Percentiles rank a stretch among this genome's conserved stretches.
Evolutionary conservation across 2,888 invertebrate genomes (phyloP).

Genomic region (Tricholauxania praeusta): DNA sequence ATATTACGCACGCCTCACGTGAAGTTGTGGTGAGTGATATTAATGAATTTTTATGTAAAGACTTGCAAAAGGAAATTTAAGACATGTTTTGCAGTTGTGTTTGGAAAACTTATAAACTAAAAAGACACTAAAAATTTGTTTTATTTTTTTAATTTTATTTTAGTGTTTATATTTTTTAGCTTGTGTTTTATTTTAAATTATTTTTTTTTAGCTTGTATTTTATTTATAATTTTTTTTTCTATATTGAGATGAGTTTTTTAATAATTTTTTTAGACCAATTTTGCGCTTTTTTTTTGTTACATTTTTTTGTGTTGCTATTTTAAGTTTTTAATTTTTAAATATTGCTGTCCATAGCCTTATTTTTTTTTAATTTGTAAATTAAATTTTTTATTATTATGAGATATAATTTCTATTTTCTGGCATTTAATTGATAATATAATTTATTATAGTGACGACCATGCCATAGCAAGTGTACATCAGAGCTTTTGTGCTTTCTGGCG

Average conservation of each 20-base stretch:
- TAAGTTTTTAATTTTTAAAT: constrained; percentile 45
- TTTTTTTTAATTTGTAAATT: constrained; percentile 12
- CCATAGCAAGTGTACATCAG: too few species aligned
- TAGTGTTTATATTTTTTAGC: constrained; percentile 11
- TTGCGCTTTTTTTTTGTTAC: constrained; percentile 33
- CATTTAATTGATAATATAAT: too few species aligned
- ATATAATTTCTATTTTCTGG: not conserved
- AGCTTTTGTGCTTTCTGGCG: too few species aligned
- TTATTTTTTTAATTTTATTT: constrained; percentile 36
- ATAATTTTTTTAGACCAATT: constrained; percentile 40
- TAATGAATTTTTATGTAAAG: too few species aligned
- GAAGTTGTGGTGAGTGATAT: too few species aligned
- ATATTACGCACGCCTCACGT: too few species aligned
- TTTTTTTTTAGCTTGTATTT: constrained; percentile 9
- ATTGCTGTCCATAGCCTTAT: constrained; percentile 46
- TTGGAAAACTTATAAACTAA: constrained; percentile 48
- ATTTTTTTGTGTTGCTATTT: constrained; percentile 40
- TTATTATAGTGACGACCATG: too few species aligned
- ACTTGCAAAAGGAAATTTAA: too few species aligned
- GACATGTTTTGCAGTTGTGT: constrained; percentile 34
- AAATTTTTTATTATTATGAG: constrained; percentile 21
- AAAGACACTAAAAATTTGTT: constrained; percentile 49
- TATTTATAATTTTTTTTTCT: constrained; percentile 15
- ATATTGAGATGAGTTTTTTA: constrained; percentile 14
- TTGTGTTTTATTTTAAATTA: constrained; percentile 20